Conservation (phyloP, 2,888 invertebrate genomes). For the Andrena praecox region DNA sequence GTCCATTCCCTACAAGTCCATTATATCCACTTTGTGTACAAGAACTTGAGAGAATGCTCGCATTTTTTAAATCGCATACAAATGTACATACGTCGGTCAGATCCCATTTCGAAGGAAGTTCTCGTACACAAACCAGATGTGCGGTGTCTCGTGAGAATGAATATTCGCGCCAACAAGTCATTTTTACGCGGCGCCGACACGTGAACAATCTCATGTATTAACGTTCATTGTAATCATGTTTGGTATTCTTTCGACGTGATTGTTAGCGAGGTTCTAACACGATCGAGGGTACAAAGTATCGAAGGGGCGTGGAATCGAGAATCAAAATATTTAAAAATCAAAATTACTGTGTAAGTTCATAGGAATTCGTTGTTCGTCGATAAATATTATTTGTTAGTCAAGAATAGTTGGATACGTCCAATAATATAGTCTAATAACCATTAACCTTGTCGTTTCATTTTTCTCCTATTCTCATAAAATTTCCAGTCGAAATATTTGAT, state of each 20-base stretch:
- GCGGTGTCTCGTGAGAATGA: conserved; percentile 25
- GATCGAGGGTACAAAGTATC: conserved; percentile 70
- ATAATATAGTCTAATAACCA: conserved; percentile 75
- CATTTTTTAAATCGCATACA: conserved; percentile 9
- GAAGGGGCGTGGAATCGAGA: conserved; percentile 54
- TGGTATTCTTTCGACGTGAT: conserved; percentile 42
- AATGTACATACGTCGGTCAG: conserved; percentile 6
- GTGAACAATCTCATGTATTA: conserved; percentile 45
- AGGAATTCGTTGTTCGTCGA: conserved; percentile 78
- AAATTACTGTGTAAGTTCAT: conserved; percentile 81
- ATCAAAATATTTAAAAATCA: conserved; percentile 81
- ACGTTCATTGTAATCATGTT: conserved; percentile 47
- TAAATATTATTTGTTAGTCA: conserved; percentile 79
- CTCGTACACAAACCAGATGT: conserved; percentile 48
- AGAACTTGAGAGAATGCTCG: conserved; percentile 9
- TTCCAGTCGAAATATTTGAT: not conserved
- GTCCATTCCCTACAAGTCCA: conserved; percentile 32
- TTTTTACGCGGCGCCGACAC: conserved; percentile 39
- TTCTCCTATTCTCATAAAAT: not conserved
- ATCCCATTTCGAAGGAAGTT: not conserved
- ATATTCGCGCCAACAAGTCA: conserved; percentile 44
- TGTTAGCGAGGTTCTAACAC: conserved; percentile 51
- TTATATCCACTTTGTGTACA: conserved; percentile 47
- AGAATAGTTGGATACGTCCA: conserved; percentile 77
- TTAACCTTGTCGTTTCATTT: conserved; percentile 61